Percentiles rank a stretch among this genome's conserved stretches.
Conservation (phyloP, 64 coral and sea anemone species). For the Montipora capricornis region DNA sequence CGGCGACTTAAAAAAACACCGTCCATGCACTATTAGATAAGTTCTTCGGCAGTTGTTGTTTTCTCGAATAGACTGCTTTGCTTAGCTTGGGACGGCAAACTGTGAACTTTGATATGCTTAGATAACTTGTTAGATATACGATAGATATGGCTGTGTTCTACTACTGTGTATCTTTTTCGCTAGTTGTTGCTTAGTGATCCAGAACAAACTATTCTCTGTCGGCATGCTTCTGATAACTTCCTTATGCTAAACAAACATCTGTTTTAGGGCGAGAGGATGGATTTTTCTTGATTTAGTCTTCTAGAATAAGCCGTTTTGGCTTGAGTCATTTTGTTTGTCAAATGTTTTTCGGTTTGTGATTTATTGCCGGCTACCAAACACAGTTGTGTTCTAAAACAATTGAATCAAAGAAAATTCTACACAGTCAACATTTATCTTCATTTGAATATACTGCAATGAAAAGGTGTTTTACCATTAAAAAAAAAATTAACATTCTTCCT, state of each 20-base stretch:
- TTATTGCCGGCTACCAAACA: slow-evolving; percentile 21
- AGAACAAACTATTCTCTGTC: slow-evolving; percentile 58
- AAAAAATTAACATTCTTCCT: slow-evolving; percentile 82
- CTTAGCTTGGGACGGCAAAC: not conserved
- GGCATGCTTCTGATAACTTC: slow-evolving; percentile 64
- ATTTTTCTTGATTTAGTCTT: slow-evolving; percentile 16
- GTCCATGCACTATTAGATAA: not conserved
- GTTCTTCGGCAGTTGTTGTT: not conserved
- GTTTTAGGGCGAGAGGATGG: slow-evolving; percentile 21
- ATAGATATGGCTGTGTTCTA: not conserved
- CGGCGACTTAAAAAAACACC: slow-evolving; percentile 27
- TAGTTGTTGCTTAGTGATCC: slow-evolving; percentile 70
- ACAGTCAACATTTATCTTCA: slow-evolving; percentile 74
- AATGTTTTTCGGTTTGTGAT: slow-evolving; percentile 30
- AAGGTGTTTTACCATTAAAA: slow-evolving; percentile 83
- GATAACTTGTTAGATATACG: slow-evolving; percentile 3
- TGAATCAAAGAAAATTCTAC: slow-evolving; percentile 19
- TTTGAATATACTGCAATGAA: slow-evolving; percentile 55
- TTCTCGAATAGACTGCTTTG: not conserved
- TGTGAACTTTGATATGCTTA: slow-evolving; percentile 28
- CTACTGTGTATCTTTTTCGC: slow-evolving; percentile 69
- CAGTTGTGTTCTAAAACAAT: slow-evolving; percentile 64
- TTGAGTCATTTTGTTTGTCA: slow-evolving; percentile 9
- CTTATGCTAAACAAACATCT: slow-evolving; percentile 63
- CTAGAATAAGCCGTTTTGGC: not conserved